Evolutionary conservation across 92 coral and sea anemone species (phyloP).

Genomic region (Zoanthus solanderi): DNA sequence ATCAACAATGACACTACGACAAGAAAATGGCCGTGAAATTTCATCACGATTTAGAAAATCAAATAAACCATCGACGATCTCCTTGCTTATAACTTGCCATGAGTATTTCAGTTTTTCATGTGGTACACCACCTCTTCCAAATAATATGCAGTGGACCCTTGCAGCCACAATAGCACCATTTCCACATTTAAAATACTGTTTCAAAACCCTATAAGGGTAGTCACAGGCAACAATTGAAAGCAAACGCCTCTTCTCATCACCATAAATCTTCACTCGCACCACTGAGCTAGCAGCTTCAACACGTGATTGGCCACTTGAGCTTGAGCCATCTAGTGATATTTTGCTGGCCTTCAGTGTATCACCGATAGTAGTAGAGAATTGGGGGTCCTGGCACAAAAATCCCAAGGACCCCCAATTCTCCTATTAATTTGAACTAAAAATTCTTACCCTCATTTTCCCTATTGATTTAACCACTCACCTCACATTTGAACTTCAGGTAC

Average conservation of each 20-base stretch:
- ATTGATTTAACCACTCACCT: too few relatives aligned
- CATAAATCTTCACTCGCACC: neutral
- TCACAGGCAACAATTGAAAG: conserved; percentile 45
- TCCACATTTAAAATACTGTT: conserved; percentile 19
- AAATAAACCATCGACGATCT: conserved; percentile 39
- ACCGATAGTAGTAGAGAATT: neutral
- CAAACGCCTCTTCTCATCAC: conserved; percentile 32
- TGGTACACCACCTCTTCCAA: conserved; percentile 62
- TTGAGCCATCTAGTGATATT: neutral
- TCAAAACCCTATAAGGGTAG: conserved; percentile 12
- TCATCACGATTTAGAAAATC: conserved; percentile 57
- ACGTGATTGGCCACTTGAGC: neutral
- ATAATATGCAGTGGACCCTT: conserved; percentile 54
- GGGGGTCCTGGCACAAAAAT: too few relatives aligned
- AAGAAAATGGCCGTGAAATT: conserved; percentile 55
- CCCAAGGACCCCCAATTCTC: too few relatives aligned
- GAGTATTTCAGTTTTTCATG: conserved; percentile 42
- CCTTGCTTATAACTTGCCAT: conserved; percentile 35
- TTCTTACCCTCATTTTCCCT: too few relatives aligned
- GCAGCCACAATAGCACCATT: conserved; percentile 35
- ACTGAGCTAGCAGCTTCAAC: neutral
- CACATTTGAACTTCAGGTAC: too few relatives aligned
- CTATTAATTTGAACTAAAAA: too few relatives aligned
- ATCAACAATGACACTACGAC: conserved; percentile 58
- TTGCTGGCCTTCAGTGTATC: neutral